Base-by-base conservation (phyloP, 2,888 invertebrate species). In the Amphipoea lucens region DNA sequence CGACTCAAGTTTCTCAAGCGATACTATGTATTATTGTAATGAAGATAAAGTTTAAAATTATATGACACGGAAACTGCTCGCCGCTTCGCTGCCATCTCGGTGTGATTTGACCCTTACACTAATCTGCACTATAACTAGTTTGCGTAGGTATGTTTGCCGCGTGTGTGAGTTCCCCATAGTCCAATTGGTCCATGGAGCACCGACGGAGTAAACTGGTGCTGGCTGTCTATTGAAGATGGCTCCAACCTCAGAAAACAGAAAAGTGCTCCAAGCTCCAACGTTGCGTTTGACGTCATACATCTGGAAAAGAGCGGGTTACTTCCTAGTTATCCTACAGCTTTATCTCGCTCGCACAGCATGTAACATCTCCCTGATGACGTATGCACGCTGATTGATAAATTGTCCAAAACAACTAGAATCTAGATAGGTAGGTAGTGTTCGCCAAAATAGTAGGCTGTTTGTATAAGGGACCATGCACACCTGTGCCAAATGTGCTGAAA, bases 301-400 rank as follows among this genome's bases (percentile, higher is more conserved):
- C 51, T 63, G 29, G 69, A 78, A 75, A 62, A 82, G 9, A 48
- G 48, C 42, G 12, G 66, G 68, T 73, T 79, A 80, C 76, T 80
- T 85, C 85, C 86, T 83, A n/a, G 69, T 40, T 69, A 73, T 69
- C 48, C 81, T 67, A 65, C n/a, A 67, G 36, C 29, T 54, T 42
- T 54, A 66, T 69, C 45, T 76, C 5, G 29, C 29, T 29, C 29
- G 29, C 29, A 29, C 1, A 29, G 29, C 29, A 29, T 29, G 29
- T 29, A 29, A 29, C 29, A 66, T 69, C 45, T 76, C 5, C 62
- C 29, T 73, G 68, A 66, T 66, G 65, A 62, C 76, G 42, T 71
- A 65, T 17, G n/a, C 40, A 45, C 6, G n/a, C 42, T 62, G 45
- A 69, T 72, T 69, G 60, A n/a, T 40, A 29, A 51, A 65, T 36